Base-by-base conservation (phyloP, 2,797 vertebrate genomes). In the Neoniphon sammara region DNA sequence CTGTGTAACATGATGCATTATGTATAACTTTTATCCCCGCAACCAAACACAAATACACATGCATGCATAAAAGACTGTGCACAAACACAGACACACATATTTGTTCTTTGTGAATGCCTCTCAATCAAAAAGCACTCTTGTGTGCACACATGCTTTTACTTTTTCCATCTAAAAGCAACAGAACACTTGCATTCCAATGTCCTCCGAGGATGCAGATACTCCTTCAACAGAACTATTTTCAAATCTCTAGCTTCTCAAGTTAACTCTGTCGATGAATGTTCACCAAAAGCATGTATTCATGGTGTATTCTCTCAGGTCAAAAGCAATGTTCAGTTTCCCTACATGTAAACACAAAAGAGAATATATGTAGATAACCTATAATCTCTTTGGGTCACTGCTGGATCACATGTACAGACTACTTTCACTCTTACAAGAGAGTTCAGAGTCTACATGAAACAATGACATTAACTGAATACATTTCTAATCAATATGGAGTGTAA, bases 1-100 rank as follows among this genome's bases (percentile, higher is more conserved):
- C 78, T 0, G 59, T 82, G 70, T 80, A 73, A 64, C 78, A 34
- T 30, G 47, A 88, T 89, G 81, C 75, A 91, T 92, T 80, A 92
- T 88, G 87, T 77, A 91, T 84, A 81, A 74, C 70, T 85, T 85
- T 70, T 46, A 59, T 73, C 62, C 75, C 75, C 25, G 36, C 25
- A 74, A 77, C 72, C 64, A 60, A 50, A 83, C 56, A 66, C 63
- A 82, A 78, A 87, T 52, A 34, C 66, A 15, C 3, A 42, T 17
- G 39, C 44, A 75, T 55, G 61, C 74, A 84, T 62, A 61, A 54
- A 86, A 80, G 34, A 46, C 18, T 7, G 58, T 21, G 42, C 27
- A 12, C 59, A 53, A 14, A n/a, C 46, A 59, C 5, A 11, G 23
- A 44, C 0, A 44, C 44, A 25, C 34, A 39, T 9, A 55, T 11